phyloP scores from a whole-genome alignment of 2,113 vertebrate species.

The Tupaia chinensis region DNA sequence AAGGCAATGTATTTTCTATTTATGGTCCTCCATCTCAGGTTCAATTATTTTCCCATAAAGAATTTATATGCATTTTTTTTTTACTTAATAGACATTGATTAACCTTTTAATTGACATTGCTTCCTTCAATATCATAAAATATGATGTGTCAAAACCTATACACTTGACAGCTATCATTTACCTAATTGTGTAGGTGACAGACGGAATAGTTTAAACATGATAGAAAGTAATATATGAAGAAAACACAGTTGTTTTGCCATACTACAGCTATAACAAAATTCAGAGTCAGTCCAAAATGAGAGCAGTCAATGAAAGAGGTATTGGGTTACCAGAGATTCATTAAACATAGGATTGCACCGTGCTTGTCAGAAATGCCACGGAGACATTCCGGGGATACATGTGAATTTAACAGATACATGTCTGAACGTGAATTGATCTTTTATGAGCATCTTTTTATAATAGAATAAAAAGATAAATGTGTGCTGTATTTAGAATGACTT shows the following conservation, averaged over 20 bases:
- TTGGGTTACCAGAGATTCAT: not conserved
- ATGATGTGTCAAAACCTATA: slow-evolving; percentile 78
- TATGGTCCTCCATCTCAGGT: slow-evolving; percentile 79
- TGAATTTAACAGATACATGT: not conserved
- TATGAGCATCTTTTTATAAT: not conserved
- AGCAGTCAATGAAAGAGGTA: not conserved
- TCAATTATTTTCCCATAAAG: slow-evolving; percentile 85
- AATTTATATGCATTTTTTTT: slow-evolving; percentile 72
- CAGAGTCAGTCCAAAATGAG: not conserved
- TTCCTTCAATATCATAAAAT: slow-evolving; percentile 67
- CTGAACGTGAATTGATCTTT: not conserved
- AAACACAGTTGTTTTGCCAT: not conserved
- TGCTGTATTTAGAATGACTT: not conserved
- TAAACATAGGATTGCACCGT: too few relatives aligned
- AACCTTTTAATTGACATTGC: slow-evolving; percentile 68
- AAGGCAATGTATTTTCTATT: slow-evolving; percentile 84
- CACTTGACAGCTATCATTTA: slow-evolving; percentile 77
- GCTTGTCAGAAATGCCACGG: not conserved
- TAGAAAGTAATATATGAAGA: not conserved
- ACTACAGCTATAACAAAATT: not conserved
- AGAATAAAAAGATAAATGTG: not conserved
- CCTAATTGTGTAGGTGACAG: slow-evolving; percentile 61
- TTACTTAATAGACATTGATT: slow-evolving; percentile 79
- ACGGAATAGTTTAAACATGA: slow-evolving; percentile 72
- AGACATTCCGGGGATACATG: not conserved